Percentiles rank a stretch among this genome's conserved stretches.
These are phyloP conservation scores for Nebria salina DNA, from an alignment of 2,888 invertebrate species.

Conservation along the genomic window DNA sequence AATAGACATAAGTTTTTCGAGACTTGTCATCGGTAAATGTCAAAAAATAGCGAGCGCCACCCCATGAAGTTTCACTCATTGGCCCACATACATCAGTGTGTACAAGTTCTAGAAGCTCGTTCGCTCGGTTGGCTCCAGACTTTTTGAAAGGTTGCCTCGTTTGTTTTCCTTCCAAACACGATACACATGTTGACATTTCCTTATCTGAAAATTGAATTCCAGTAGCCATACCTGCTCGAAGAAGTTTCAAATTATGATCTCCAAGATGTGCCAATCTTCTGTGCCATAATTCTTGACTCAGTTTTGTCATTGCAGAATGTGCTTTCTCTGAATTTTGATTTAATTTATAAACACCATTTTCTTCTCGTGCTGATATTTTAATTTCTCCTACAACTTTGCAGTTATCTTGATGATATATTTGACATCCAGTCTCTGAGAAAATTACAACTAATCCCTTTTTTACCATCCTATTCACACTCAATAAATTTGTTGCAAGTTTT, in stretches of 20 bases:
- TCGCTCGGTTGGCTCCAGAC: slow-evolving; percentile 11
- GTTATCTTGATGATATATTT: too few relatives aligned
- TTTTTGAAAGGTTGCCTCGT: background rate
- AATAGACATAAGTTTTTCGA: background rate
- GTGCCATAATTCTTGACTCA: too few relatives aligned
- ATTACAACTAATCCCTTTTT: background rate
- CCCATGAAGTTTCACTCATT: slow-evolving; percentile 46
- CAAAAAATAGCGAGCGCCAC: slow-evolving; percentile 45
- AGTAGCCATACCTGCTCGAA: background rate
- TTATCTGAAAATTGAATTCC: background rate
- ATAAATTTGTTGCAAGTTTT: too few relatives aligned
- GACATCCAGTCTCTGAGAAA: too few relatives aligned
- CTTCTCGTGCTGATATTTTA: too few relatives aligned
- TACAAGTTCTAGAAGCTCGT: slow-evolving; percentile 48
- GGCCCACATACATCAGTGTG: slow-evolving; percentile 52
- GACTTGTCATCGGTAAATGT: background rate
- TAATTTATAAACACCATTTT: too few relatives aligned
- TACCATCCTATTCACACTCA: background rate
- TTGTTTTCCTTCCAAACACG: slow-evolving; percentile 12
- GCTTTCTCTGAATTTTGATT: too few relatives aligned
- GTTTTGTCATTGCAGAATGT: too few relatives aligned
- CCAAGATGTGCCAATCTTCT: too few relatives aligned
- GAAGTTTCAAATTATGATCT: background rate
- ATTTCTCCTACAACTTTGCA: too few relatives aligned
- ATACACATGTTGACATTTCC: background rate